A percentile compares a stretch with the other conserved stretches of the same genome.
These are phyloP conservation scores for Leptarthrus brevirostris DNA, from an alignment of 2,888 invertebrate genomes.

Conservation along the genomic window DNA sequence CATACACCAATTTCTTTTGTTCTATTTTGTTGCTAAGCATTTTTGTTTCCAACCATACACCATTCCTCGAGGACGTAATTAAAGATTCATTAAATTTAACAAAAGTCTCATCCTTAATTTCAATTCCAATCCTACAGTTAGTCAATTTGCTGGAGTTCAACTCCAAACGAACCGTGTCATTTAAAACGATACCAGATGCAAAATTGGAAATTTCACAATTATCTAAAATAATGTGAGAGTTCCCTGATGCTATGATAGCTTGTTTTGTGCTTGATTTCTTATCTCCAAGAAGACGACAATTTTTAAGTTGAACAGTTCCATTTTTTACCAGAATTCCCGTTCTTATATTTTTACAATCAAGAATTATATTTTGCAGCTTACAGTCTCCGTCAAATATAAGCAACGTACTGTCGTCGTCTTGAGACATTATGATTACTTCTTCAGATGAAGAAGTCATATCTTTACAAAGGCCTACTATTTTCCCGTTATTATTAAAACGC, in stretches of 20 bases:
- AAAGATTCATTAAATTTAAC: slow-evolving; percentile 66
- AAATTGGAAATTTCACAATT: slow-evolving; percentile 69
- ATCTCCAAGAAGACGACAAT: slow-evolving; percentile 69
- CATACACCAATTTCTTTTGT: slow-evolving; percentile 53
- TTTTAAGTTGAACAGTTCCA: slow-evolving; percentile 68
- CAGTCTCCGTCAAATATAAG: slow-evolving; percentile 70
- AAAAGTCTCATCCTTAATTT: slow-evolving; percentile 62
- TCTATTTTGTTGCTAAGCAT: slow-evolving; percentile 56
- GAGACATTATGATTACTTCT: slow-evolving; percentile 64
- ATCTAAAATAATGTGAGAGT: slow-evolving; percentile 65
- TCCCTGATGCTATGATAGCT: slow-evolving; percentile 69
- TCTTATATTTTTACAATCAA: slow-evolving; percentile 69
- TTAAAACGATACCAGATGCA: slow-evolving; percentile 69
- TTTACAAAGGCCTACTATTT: slow-evolving; percentile 61
- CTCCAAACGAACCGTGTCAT: slow-evolving; percentile 64
- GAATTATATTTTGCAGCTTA: slow-evolving; percentile 69
- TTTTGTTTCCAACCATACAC: slow-evolving; percentile 68
- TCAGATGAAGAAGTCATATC: slow-evolving; percentile 56
- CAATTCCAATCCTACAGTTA: slow-evolving; percentile 61
- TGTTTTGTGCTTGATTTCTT: slow-evolving; percentile 69
- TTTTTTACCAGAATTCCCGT: slow-evolving; percentile 69
- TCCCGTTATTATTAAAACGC: slow-evolving; percentile 69
- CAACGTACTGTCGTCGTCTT: slow-evolving; percentile 69
- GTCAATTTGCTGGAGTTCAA: slow-evolving; percentile 59
- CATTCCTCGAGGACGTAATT: slow-evolving; percentile 68